A percentile compares a stretch with the other conserved stretches of the same genome.
Conservation (phyloP, 2,113 vertebrate genomes). For the Myotis lucifugus region DNA sequence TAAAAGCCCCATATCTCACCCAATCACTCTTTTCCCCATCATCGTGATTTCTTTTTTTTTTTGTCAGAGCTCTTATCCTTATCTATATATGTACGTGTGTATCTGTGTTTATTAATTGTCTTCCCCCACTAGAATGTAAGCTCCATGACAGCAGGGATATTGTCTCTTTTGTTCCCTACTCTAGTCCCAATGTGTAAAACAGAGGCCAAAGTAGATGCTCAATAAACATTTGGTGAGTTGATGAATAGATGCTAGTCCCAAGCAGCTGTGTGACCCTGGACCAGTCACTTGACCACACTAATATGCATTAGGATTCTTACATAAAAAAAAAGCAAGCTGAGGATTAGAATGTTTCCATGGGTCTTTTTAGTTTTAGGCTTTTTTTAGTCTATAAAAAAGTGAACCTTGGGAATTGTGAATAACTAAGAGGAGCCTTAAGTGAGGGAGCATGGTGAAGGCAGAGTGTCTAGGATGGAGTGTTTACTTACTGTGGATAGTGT, state of each 20-base stretch:
- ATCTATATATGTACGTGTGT: background rate
- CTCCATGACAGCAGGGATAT: background rate
- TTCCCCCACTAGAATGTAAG: background rate
- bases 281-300: background rate
- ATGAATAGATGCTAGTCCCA: background rate
- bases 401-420: background rate
- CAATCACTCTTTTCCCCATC: background rate
- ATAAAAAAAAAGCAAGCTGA: background rate
- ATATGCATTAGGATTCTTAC: background rate
- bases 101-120: background rate
- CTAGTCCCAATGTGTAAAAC: background rate
- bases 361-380: background rate
- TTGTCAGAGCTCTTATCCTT: background rate
- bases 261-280: background rate
- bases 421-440: background rate
- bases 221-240: background rate
- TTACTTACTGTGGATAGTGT: background rate
- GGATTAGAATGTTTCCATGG: background rate
- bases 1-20: background rate
- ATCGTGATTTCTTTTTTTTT: background rate
- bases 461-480: accelerated
- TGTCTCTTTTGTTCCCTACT: background rate
- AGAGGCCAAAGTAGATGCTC: background rate
- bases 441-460: background rate
- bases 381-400: background rate